Percentiles rank a stretch among this genome's conserved stretches.
phyloP scores from a whole-genome alignment of 37 sponge, comb jelly and placozoan genomes.

The Crambe crambe region DNA sequence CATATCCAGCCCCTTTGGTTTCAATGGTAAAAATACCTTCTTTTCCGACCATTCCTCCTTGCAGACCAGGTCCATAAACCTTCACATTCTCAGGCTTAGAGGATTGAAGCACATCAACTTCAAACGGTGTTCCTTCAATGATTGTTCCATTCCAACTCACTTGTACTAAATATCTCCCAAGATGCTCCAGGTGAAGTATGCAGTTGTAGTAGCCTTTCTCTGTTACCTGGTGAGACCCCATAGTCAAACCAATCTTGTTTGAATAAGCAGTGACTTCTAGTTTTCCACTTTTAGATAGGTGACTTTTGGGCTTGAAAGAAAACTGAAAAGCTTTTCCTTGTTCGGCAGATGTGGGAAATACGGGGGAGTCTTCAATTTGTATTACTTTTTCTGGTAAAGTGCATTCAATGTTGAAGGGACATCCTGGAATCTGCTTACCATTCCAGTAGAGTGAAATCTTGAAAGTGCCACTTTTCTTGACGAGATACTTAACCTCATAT shows the following conservation, averaged over 20 bases:
- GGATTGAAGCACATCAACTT: slow-evolving; percentile 32
- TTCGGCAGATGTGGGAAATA: background rate
- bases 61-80: slow-evolving; percentile 66
- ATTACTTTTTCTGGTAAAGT: slow-evolving; percentile 1
- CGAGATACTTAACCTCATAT: slow-evolving; percentile 54
- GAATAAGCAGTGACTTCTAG: slow-evolving; percentile 50
- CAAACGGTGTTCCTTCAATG: slow-evolving; percentile 73
- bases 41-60: slow-evolving; percentile 60
- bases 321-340: slow-evolving; percentile 40
- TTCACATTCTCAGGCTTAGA: slow-evolving; percentile 66
- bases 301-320: slow-evolving; percentile 16
- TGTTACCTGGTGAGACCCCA: slow-evolving; percentile 6
- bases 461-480: slow-evolving; percentile 43
- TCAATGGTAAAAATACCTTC: slow-evolving; percentile 73
- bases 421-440: slow-evolving; percentile 60
- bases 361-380: background rate
- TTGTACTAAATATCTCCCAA: slow-evolving; percentile 45
- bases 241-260: slow-evolving; percentile 2
- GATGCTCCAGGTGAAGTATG: slow-evolving; percentile 13
- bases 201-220: slow-evolving; percentile 39
- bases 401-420: slow-evolving; percentile 68
- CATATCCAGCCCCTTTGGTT: slow-evolving; percentile 70
- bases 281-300: slow-evolving; percentile 17
- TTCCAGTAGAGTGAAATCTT: slow-evolving; percentile 55
- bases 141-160: slow-evolving; percentile 45